phyloP scores from a whole-genome alignment of 2,797 vertebrate species.

The Eospalax fontanierii region DNA sequence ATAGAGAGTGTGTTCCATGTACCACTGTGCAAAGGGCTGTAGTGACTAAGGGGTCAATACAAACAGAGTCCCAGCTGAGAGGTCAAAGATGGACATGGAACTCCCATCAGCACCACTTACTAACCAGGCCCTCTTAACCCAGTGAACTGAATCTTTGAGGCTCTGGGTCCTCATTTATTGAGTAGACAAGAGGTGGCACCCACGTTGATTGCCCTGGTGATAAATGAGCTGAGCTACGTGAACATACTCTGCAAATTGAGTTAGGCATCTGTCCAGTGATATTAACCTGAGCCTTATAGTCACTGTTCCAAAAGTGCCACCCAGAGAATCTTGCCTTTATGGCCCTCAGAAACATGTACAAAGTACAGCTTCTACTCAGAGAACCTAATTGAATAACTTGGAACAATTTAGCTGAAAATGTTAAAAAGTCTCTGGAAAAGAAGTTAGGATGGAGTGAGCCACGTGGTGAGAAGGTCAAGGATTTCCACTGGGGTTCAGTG shows the following conservation, averaged over 20 bases:
- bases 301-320: neutral
- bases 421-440: neutral
- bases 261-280: rapidly evolving
- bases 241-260: neutral
- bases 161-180: rapidly evolving
- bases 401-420: neutral
- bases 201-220: neutral
- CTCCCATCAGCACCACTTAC: neutral
- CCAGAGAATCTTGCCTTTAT: neutral
- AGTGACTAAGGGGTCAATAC: neutral
- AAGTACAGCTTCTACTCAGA: neutral
- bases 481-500: neutral
- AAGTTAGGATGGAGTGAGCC: neutral
- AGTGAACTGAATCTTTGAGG: neutral
- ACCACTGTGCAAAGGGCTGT: too few species aligned
- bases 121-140: rapidly evolving
- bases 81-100: neutral
- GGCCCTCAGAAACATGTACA: neutral
- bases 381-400: neutral
- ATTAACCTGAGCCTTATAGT: neutral
- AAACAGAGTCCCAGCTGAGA: neutral
- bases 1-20: neutral
- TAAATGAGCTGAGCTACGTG: neutral
- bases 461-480: neutral
- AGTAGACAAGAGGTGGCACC: neutral